Evolutionary conservation across 2,113 vertebrate genomes (phyloP).

Genomic region (Leptobrachium leishanense): DNA sequence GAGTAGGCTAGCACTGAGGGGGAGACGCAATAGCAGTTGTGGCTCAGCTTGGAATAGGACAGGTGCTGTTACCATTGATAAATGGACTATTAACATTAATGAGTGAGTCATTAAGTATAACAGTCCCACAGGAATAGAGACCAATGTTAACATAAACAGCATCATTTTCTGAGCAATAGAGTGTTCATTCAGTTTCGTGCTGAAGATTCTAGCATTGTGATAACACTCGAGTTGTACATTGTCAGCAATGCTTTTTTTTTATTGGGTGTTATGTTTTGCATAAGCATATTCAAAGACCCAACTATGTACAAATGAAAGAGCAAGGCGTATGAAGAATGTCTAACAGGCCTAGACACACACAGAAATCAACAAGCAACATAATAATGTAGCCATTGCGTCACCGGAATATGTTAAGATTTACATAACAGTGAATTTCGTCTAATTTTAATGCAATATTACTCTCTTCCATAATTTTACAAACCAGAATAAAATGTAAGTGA

Average conservation of each 20-base stretch:
- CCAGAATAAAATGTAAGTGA: slow-evolving; percentile 22
- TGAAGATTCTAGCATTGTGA: no score
- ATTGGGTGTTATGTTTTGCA: slow-evolving; percentile 31
- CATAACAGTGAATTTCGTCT: slow-evolving; percentile 45
- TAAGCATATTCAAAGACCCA: slow-evolving; percentile 48
- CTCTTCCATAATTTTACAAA: slow-evolving; percentile 49
- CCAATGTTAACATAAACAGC: no score
- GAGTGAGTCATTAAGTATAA: no score
- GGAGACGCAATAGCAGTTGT: no score
- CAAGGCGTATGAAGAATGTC: slow-evolving; percentile 43
- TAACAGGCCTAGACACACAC: slow-evolving; percentile 34
- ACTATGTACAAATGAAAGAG: slow-evolving; percentile 34
- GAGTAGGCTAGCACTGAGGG: no score
- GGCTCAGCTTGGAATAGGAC: no score
- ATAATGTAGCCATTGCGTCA: slow-evolving; percentile 24
- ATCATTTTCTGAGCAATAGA: no score
- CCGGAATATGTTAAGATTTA: slow-evolving; percentile 9
- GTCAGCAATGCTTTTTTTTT: slow-evolving; percentile 24
- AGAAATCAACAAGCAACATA: slow-evolving; percentile 39
- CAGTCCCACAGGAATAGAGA: no score
- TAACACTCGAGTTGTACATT: neutral
- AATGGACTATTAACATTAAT: no score
- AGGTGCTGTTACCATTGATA: no score
- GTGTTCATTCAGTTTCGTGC: no score
- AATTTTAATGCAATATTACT: slow-evolving; percentile 47